A percentile compares a stretch with the other conserved stretches of the same genome.
These are phyloP conservation scores for Sycophaga agraensis DNA, from an alignment of 1,140 invertebrate genomes.

Conservation along the genomic window DNA sequence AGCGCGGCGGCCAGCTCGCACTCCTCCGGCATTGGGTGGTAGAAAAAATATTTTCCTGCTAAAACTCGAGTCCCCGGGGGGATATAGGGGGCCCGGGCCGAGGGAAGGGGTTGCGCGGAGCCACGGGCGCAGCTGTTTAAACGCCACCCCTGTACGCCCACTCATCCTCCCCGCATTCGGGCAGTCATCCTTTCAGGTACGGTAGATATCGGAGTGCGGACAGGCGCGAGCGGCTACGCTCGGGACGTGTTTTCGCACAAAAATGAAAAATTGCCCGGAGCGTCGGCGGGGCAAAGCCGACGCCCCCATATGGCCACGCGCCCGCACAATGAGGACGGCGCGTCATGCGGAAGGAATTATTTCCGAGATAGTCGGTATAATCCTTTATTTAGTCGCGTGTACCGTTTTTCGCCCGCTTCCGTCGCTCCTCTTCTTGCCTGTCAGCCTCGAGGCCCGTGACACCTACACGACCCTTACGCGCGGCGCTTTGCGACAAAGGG, in stretches of 20 bases:
- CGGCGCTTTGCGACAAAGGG: no score
- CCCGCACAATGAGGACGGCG: no score
- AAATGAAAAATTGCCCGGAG: constrained; percentile 25
- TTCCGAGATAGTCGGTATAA: no score
- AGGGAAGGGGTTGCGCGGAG: constrained; percentile 35
- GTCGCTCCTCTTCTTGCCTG: no score
- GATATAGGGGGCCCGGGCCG: constrained; percentile 36
- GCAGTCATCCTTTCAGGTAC: constrained; percentile 37
- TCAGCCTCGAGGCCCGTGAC: no score
- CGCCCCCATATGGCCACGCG: no score
- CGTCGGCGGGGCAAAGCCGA: no score
- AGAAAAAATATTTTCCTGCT: constrained; percentile 34
- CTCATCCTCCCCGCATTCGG: constrained; percentile 32
- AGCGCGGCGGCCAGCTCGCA: not conserved
- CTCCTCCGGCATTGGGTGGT: not conserved
- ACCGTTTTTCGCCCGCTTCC: no score
- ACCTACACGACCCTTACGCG: no score
- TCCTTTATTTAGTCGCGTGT: no score
- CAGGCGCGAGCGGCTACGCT: not conserved
- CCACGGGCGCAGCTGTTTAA: constrained; percentile 45
- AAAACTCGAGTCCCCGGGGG: constrained; percentile 15
- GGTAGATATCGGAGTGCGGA: not conserved
- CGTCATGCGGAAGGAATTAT: no score
- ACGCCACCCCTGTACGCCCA: constrained; percentile 34
- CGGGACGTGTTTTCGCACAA: constrained; percentile 13